Evolutionary conservation across 2,113 vertebrate species (phyloP).

Genomic region (Aegithalos caudatus): DNA sequence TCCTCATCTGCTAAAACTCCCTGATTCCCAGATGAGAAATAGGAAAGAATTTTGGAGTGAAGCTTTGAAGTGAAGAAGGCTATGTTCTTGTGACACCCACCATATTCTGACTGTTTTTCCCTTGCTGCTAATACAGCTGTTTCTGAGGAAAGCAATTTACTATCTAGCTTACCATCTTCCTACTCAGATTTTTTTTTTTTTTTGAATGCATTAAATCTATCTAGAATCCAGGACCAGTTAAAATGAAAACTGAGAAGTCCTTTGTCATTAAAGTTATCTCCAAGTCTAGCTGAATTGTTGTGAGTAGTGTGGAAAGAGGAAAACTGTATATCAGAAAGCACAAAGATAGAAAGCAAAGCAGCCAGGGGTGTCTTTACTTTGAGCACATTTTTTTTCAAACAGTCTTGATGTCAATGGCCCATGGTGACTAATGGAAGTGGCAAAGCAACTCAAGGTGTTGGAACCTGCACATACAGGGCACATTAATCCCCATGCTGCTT

Average conservation of each 20-base stretch:
- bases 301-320: neutral
- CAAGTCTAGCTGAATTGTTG: neutral
- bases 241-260: neutral
- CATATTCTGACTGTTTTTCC: neutral
- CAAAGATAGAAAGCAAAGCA: neutral
- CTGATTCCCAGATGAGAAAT: neutral
- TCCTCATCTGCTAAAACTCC: neutral
- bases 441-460: neutral
- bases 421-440: neutral
- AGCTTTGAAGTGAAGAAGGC: neutral
- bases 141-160: neutral
- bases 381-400: neutral
- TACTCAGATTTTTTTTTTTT: neutral
- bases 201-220: neutral
- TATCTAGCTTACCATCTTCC: neutral
- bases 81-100: neutral
- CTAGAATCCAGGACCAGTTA: neutral
- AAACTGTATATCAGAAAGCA: neutral
- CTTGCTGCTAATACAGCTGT: neutral
- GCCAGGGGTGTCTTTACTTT: neutral
- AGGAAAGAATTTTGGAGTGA: neutral
- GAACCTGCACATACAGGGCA: neutral
- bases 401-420: neutral
- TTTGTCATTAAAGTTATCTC: neutral
- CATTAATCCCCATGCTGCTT: neutral